A percentile compares a stretch with the other conserved stretches of the same genome.
These are phyloP conservation scores for Glaucidium brasilianum DNA, from an alignment of 2,113 vertebrate species.

Conservation along the genomic window DNA sequence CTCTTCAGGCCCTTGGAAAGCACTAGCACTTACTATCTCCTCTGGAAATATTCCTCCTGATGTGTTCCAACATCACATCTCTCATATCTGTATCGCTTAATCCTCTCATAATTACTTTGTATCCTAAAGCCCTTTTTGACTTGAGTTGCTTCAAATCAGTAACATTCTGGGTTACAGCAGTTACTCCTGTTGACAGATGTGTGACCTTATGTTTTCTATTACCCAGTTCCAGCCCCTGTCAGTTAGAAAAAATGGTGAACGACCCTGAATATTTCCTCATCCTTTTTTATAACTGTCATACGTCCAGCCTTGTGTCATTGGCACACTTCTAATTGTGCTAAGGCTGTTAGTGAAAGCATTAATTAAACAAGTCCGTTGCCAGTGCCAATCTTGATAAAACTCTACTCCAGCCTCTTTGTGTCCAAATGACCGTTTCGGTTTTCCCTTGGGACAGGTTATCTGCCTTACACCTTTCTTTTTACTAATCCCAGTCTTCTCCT, in stretches of 20 bases:
- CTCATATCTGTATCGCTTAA: background rate
- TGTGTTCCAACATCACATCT: background rate
- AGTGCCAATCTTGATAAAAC: background rate
- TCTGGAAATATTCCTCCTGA: background rate
- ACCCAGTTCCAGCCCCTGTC: background rate
- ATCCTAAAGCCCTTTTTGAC: background rate
- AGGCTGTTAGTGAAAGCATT: background rate
- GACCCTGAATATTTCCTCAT: background rate
- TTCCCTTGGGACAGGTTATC: background rate
- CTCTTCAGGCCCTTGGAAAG: background rate
- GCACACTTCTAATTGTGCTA: background rate
- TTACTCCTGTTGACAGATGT: background rate
- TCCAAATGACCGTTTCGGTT: background rate
- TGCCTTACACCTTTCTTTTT: background rate
- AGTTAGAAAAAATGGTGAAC: background rate
- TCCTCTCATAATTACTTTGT: background rate
- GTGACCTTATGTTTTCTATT: background rate
- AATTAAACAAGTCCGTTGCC: background rate
- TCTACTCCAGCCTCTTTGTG: background rate
- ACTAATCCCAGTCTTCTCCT: background rate
- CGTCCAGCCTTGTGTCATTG: background rate
- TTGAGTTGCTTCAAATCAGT: background rate
- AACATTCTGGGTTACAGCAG: background rate
- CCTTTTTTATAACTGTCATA: background rate
- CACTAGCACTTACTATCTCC: accelerated